A percentile compares a stretch with the other conserved stretches of the same genome.
Evolutionary conservation across 2,888 invertebrate genomes (phyloP).

Genomic region (Rhogogaster chlorosoma): DNA sequence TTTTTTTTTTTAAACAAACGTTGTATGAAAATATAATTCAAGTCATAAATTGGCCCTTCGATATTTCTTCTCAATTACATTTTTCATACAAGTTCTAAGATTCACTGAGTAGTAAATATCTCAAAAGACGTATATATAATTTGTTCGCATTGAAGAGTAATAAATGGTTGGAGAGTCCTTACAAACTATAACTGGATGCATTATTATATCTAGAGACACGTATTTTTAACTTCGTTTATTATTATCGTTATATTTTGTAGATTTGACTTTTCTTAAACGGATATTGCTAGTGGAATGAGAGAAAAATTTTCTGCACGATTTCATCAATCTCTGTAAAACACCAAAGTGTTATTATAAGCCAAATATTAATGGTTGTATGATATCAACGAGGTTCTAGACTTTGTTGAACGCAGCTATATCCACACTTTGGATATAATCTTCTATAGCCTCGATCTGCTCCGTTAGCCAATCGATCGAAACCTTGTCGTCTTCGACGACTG

Average conservation of each 20-base stretch:
- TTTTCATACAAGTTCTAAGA: neutral
- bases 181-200: neutral
- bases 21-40: neutral
- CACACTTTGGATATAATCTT: conserved; percentile 94
- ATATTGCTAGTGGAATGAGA: conserved; percentile 70
- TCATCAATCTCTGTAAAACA: conserved; percentile 59
- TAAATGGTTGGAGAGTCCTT: neutral
- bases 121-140: neutral
- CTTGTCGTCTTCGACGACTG: conserved; percentile 98
- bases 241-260: neutral
- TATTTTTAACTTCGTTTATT: neutral
- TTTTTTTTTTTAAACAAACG: neutral
- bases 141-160: neutral
- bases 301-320: conserved; percentile 61
- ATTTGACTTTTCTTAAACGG: conserved; percentile 17
- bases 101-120: neutral
- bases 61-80: neutral
- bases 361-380: conserved; percentile 21
- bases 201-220: neutral
- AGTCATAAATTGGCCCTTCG: neutral
- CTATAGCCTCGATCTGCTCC: conserved; percentile 91
- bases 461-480: conserved; percentile 93
- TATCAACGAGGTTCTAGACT: conserved; percentile 80
- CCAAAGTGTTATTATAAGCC: no score
- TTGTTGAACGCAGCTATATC: conserved; percentile 98